These are phyloP conservation scores for Xanthia icteritia DNA, from an alignment of 2,888 invertebrate genomes.

Conservation along the genomic window DNA sequence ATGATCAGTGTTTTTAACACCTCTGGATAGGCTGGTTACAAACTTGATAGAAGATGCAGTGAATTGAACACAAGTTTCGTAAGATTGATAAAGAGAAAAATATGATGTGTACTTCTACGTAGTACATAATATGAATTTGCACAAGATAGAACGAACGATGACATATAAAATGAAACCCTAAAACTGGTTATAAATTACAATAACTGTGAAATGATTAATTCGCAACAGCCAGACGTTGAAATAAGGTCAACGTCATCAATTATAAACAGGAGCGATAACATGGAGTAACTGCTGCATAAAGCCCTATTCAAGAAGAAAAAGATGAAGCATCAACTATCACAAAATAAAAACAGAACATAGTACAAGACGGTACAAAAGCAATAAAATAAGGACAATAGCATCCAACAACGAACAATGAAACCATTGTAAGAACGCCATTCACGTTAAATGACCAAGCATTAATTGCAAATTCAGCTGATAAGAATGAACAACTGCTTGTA, in stretches of 20 bases:
- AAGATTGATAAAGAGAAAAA: neutral
- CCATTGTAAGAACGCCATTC: conserved; percentile 64
- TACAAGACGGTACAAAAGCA: conserved; percentile 48
- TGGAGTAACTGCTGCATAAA: conserved; percentile 29
- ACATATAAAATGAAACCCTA: neutral
- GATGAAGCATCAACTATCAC: conserved; percentile 38
- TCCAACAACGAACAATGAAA: conserved; percentile 63
- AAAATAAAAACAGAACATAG: conserved; percentile 56
- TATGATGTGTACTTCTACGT: neutral
- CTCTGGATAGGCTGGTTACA: conserved; percentile 50
- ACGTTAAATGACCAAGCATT: conserved; percentile 70
- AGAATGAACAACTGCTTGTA: conserved; percentile 81
- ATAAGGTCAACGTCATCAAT: conserved; percentile 7
- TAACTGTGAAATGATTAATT: neutral
- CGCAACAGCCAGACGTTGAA: neutral
- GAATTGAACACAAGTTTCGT: neutral
- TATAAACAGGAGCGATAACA: conserved; percentile 27
- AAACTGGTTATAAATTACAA: neutral
- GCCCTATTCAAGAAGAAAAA: conserved; percentile 47
- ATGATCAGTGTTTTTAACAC: conserved; percentile 64
- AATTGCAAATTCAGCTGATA: conserved; percentile 77
- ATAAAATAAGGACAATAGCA: conserved; percentile 67
- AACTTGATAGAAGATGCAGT: conserved; percentile 29
- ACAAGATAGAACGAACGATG: too few relatives aligned
- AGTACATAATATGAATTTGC: neutral